phyloP scores from a whole-genome alignment of 2,113 vertebrate genomes.

The Camelus bactrianus region DNA sequence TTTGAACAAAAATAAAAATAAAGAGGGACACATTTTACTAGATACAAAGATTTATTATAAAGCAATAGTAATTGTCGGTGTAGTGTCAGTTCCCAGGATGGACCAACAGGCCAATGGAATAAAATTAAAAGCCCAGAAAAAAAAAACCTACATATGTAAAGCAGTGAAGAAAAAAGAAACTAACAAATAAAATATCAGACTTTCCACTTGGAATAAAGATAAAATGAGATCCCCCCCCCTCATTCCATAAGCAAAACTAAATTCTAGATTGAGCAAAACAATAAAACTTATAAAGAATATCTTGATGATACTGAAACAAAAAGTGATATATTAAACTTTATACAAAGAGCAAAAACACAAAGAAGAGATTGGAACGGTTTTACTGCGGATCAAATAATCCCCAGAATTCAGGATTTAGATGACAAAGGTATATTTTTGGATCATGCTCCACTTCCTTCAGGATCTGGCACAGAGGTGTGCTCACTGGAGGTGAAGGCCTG shows the following conservation, averaged over 20 bases:
- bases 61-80: not conserved
- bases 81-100: not conserved
- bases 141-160: not conserved
- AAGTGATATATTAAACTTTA: not conserved
- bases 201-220: not conserved
- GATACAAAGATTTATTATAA: not conserved
- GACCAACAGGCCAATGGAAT: not conserved
- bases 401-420: not conserved
- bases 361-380: not conserved
- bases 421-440: not conserved
- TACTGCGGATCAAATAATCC: not conserved
- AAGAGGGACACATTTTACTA: not conserved
- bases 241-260: not conserved
- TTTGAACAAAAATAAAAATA: not conserved
- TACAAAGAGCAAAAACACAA: not conserved
- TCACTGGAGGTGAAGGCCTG: not conserved
- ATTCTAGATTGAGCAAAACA: constrained; percentile 1
- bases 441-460: not conserved
- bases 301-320: not conserved
- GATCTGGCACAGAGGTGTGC: not conserved
- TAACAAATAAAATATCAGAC: not conserved
- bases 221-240: not conserved
- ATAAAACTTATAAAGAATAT: not conserved
- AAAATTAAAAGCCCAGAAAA: not conserved
- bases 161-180: not conserved